These are phyloP conservation scores for Tragelaphus strepsiceros DNA, from an alignment of 2,113 vertebrate species.

Conservation along the genomic window DNA sequence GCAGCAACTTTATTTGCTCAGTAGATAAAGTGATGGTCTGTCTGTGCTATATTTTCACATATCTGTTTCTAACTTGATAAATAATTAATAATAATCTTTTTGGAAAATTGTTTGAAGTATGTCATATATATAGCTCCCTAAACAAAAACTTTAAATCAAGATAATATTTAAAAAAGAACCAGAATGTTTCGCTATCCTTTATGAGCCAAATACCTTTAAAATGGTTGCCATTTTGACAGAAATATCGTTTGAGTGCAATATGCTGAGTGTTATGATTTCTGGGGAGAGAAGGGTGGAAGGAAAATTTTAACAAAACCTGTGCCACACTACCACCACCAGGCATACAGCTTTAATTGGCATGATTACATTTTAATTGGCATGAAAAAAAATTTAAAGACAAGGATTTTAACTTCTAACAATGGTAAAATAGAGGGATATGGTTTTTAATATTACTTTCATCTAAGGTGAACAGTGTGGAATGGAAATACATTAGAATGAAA, in stretches of 20 bases:
- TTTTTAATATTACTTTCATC: constrained; percentile 89
- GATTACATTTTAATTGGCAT: constrained; percentile 93
- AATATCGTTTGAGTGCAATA: constrained; percentile 72
- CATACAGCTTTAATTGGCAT: constrained; percentile 86
- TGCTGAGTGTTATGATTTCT: constrained; percentile 76
- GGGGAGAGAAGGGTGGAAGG: background rate
- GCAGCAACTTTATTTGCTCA: background rate
- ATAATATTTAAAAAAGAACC: constrained; percentile 54
- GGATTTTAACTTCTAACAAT: constrained; percentile 89
- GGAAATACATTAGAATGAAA: constrained; percentile 90
- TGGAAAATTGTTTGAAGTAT: constrained; percentile 53
- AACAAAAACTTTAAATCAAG: constrained; percentile 25
- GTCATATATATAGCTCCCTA: background rate
- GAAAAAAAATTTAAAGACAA: constrained; percentile 86
- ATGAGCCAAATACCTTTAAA: constrained; percentile 57
- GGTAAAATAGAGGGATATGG: constrained; percentile 88
- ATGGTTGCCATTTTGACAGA: constrained; percentile 66
- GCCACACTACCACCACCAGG: constrained; percentile 75
- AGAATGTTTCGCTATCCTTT: constrained; percentile 54
- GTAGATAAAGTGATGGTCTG: constrained; percentile 10
- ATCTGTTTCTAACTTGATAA: constrained; percentile 60
- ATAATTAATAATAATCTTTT: constrained; percentile 34
- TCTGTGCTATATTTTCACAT: constrained; percentile 2
- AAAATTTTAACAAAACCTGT: constrained; percentile 77
- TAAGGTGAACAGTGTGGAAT: constrained; percentile 88